phyloP scores from a whole-genome alignment of 2,797 vertebrate species.

The Peromyscus aztecus region DNA sequence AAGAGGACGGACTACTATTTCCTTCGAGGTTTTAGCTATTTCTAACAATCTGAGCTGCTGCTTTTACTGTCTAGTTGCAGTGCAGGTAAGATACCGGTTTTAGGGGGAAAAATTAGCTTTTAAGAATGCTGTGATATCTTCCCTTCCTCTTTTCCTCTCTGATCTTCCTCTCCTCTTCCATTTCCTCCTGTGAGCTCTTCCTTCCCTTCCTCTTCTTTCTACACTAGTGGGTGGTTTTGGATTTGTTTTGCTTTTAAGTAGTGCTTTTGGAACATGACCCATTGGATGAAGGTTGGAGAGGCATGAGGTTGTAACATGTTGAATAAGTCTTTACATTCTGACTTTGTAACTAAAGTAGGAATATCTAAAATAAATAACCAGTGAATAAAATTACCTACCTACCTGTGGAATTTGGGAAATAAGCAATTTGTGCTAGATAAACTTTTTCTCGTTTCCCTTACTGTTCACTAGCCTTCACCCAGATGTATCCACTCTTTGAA shows the following conservation, averaged over 20 bases:
- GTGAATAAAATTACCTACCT: neutral
- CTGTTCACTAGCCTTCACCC: neutral
- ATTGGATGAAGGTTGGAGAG: neutral
- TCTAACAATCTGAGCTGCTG: neutral
- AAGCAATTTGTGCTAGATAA: neutral
- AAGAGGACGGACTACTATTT: neutral
- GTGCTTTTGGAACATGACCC: neutral
- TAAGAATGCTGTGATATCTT: neutral
- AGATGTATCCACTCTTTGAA: neutral
- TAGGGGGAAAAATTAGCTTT: neutral
- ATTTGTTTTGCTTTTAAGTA: neutral
- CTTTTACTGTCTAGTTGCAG: neutral
- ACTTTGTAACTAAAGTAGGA: neutral
- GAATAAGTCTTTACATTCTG: neutral
- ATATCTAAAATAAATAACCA: conserved; percentile 22
- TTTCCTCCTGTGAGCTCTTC: neutral
- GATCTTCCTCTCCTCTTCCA: neutral
- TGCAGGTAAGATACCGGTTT: neutral
- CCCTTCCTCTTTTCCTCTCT: neutral
- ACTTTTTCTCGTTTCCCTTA: neutral
- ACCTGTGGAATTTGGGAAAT: neutral
- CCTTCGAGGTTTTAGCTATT: neutral
- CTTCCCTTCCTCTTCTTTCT: neutral
- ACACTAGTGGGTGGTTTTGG: no score
- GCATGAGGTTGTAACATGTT: neutral